Percentiles rank a stretch among this genome's conserved stretches.
phyloP scores from a whole-genome alignment of 1,140 invertebrate species.

The Cherax quadricarinatus region DNA sequence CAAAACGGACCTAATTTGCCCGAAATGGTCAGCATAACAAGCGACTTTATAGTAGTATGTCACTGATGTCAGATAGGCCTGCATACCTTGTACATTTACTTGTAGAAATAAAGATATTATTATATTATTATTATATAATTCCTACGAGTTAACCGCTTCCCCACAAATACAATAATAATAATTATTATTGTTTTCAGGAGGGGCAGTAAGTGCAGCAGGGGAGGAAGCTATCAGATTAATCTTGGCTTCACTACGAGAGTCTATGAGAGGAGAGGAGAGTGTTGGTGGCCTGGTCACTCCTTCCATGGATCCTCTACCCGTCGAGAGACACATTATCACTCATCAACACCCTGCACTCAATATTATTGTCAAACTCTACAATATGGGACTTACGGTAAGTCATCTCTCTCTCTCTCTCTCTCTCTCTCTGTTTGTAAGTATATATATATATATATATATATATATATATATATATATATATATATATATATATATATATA shows the following conservation, averaged over 20 bases:
- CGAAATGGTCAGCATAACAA: too few species aligned
- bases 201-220: constrained; percentile 54
- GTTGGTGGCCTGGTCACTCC: neutral
- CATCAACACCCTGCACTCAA: constrained; percentile 46
- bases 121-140: too few species aligned
- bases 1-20: too few species aligned
- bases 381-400: constrained; percentile 35
- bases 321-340: constrained; percentile 43
- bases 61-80: too few species aligned
- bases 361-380: constrained; percentile 25
- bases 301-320: constrained; percentile 20
- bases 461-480: too few species aligned
- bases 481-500: too few species aligned
- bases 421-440: neutral
- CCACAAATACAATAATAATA: too few species aligned
- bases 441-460: too few species aligned
- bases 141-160: too few species aligned
- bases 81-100: too few species aligned
- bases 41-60: too few species aligned
- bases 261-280: constrained; percentile 32
- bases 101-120: too few species aligned
- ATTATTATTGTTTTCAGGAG: constrained; percentile 18
- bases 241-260: constrained; percentile 35
- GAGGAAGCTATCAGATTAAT: constrained; percentile 53
- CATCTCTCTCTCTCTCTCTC: neutral